These are phyloP conservation scores for Agrotis clavis DNA, from an alignment of 2,888 invertebrate genomes.

Conservation along the genomic window DNA sequence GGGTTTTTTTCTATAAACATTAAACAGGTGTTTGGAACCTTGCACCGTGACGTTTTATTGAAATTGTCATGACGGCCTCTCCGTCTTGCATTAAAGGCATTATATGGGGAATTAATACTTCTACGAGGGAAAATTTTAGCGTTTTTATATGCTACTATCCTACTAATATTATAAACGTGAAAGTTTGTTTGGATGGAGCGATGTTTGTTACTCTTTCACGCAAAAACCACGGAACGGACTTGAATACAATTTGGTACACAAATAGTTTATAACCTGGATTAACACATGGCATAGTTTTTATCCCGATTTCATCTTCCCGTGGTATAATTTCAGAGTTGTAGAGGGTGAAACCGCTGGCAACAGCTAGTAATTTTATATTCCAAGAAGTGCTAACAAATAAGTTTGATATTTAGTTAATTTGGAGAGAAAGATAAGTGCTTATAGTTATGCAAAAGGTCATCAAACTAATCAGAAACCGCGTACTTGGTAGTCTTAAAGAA, in stretches of 20 bases:
- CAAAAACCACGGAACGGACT: no score
- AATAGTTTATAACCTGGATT: no score
- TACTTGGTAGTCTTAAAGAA: constrained; percentile 3
- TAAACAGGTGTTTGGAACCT: background rate
- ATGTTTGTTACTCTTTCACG: no score
- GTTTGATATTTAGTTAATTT: constrained; percentile 33
- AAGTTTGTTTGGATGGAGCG: no score
- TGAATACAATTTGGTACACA: no score
- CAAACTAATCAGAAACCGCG: constrained; percentile 49
- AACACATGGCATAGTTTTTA: no score
- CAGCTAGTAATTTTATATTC: constrained; percentile 31
- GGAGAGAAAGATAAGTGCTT: constrained; percentile 52
- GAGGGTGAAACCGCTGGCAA: no score
- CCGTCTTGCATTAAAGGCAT: background rate
- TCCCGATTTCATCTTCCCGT: no score
- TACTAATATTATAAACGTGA: no score
- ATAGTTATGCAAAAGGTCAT: constrained; percentile 57
- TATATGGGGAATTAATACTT: background rate
- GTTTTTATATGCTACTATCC: no score
- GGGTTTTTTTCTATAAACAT: background rate
- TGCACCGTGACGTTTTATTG: background rate
- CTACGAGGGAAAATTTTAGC: background rate
- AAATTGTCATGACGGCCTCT: background rate
- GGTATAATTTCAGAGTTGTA: no score
- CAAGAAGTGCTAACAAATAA: constrained; percentile 34